These are phyloP conservation scores for Prostheceraeus crozeri DNA, from an alignment of 2,888 invertebrate genomes.

Conservation along the genomic window DNA sequence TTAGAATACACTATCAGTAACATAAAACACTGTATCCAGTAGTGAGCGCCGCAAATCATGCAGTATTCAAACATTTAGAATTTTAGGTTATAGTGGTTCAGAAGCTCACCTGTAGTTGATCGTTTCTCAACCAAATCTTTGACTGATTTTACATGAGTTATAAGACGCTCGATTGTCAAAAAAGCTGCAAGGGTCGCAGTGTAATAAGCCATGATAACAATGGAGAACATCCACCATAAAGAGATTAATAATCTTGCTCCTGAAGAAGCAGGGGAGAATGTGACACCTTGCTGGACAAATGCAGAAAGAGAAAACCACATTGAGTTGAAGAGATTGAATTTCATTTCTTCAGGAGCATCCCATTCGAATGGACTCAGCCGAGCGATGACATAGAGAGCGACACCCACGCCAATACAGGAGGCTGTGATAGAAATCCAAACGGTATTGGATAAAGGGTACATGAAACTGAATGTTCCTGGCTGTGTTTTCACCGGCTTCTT, in stretches of 20 bases:
- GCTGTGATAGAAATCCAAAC: conserved; percentile 37
- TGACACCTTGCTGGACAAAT: conserved; percentile 40
- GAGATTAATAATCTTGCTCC: conserved; percentile 64
- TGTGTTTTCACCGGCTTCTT: conserved; percentile 39
- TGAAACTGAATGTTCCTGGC: conserved; percentile 39
- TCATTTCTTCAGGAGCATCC: conserved; percentile 35
- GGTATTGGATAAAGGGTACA: conserved; percentile 31
- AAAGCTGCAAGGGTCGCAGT: conserved; percentile 87
- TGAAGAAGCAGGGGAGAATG: conserved; percentile 36
- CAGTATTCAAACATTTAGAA: too few relatives aligned
- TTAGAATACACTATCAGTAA: too few relatives aligned
- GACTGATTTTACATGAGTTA: conserved; percentile 79
- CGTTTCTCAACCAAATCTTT: conserved; percentile 77
- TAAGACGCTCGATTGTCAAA: conserved; percentile 83
- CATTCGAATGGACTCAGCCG: conserved; percentile 38
- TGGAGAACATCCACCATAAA: conserved; percentile 95
- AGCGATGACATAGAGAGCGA: conserved; percentile 32
- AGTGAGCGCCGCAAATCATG: too few relatives aligned
- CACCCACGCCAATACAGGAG: conserved; percentile 29
- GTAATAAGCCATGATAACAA: conserved; percentile 86
- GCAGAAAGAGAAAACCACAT: conserved; percentile 40
- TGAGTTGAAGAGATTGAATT: conserved; percentile 34
- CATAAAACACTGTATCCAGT: too few relatives aligned
- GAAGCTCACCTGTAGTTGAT: too few relatives aligned
- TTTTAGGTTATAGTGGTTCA: too few relatives aligned